Percentiles rank a stretch among this genome's conserved stretches.
These are phyloP conservation scores for Burhinus oedicnemus DNA, from an alignment of 2,113 vertebrate genomes.

Conservation along the genomic window DNA sequence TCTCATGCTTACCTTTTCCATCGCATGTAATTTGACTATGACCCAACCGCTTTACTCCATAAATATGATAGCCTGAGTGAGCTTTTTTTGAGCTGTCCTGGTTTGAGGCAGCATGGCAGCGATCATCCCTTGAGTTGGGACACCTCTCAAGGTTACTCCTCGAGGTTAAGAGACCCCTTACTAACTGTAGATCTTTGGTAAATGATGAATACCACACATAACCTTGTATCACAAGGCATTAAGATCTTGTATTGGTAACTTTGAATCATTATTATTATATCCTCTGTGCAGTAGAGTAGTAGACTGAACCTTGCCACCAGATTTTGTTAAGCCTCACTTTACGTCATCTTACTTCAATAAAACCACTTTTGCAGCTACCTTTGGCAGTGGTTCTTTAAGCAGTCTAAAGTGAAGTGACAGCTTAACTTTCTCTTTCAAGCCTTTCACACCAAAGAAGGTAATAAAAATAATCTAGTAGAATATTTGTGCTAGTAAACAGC, in stretches of 20 bases:
- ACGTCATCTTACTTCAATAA: background rate
- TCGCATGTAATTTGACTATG: rapidly evolving
- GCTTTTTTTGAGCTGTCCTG: background rate
- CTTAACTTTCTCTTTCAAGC: background rate
- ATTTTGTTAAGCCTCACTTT: background rate
- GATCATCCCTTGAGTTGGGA: background rate
- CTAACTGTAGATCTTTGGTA: background rate
- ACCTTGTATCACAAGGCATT: background rate
- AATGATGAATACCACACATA: rapidly evolving
- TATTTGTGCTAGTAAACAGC: background rate
- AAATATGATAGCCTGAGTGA: background rate
- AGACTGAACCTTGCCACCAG: background rate
- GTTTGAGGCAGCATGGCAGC: background rate
- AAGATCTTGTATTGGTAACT: background rate
- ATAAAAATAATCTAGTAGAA: background rate
- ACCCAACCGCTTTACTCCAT: background rate
- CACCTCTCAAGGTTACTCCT: background rate
- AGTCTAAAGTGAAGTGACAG: background rate
- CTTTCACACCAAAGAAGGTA: background rate
- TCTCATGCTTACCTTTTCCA: background rate
- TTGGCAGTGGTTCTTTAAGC: background rate
- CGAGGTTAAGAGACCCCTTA: background rate
- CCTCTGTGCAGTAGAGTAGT: background rate
- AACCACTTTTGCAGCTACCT: background rate
- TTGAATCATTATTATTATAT: background rate